Conservation (phyloP, 1,140 invertebrate genomes). For the Pogonus chalceus region DNA sequence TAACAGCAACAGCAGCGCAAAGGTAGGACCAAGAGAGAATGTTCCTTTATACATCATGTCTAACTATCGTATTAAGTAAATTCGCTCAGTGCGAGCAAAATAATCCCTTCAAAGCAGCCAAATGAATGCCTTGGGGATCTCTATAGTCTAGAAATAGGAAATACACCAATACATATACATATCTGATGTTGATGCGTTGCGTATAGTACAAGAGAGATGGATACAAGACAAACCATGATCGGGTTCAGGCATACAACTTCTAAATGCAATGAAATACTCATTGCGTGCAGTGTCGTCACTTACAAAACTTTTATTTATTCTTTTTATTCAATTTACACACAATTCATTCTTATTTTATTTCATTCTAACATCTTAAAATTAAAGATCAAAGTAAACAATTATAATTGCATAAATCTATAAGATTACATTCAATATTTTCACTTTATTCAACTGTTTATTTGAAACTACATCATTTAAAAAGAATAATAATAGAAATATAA, state of each 20-base stretch:
- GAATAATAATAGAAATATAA: too few relatives aligned
- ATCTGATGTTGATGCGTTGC: neutral
- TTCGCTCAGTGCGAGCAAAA: conserved; percentile 29
- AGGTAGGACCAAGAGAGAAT: conserved; percentile 26
- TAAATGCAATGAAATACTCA: neutral
- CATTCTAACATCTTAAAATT: too few relatives aligned
- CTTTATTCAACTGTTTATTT: too few relatives aligned
- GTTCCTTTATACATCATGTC: conserved; percentile 27
- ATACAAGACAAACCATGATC: neutral
- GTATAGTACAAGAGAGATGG: neutral
- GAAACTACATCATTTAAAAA: too few relatives aligned
- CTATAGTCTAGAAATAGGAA: neutral
- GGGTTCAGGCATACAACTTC: neutral
- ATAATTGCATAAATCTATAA: too few relatives aligned
- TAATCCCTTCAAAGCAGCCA: conserved; percentile 33
- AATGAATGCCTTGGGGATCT: conserved; percentile 26
- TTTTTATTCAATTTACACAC: too few relatives aligned
- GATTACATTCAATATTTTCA: too few relatives aligned
- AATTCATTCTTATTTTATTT: too few relatives aligned
- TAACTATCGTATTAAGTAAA: conserved; percentile 32
- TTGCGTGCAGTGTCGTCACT: too few relatives aligned
- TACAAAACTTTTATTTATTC: too few relatives aligned
- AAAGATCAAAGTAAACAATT: too few relatives aligned
- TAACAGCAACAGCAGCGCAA: too few relatives aligned
- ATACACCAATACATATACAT: neutral